These are phyloP conservation scores for Drosophila funebris DNA, from an alignment of 1,140 invertebrate species.

Conservation along the genomic window DNA sequence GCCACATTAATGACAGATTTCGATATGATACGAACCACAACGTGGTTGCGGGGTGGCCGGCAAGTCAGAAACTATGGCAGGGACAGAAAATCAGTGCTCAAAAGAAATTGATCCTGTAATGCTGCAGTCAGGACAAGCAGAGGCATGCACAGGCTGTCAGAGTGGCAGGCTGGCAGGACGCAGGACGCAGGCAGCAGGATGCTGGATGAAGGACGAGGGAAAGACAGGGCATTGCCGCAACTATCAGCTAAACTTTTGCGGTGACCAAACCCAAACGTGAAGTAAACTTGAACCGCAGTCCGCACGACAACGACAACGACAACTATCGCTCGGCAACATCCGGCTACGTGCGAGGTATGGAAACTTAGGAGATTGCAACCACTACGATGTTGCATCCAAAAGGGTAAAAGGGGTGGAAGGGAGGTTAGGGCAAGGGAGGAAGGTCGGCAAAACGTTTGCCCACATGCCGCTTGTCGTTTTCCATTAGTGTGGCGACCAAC, in stretches of 20 bases:
- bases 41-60: not conserved
- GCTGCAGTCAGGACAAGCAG: constrained; percentile 27
- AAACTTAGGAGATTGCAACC: constrained; percentile 31
- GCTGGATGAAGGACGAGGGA: not conserved
- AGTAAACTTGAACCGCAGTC: constrained; percentile 50
- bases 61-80: not conserved
- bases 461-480: constrained; percentile 78
- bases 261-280: constrained; percentile 51
- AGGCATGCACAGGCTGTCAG: not conserved
- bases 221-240: constrained; percentile 26
- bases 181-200: too few species aligned
- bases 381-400: not conserved
- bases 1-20: constrained; percentile 18
- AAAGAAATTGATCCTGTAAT: constrained; percentile 60
- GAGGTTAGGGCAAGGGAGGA: not conserved
- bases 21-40: too few species aligned
- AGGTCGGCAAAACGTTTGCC: constrained; percentile 51
- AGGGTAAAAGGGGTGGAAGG: not conserved
- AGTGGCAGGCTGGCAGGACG: too few species aligned
- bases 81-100: constrained; percentile 45
- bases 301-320: constrained; percentile 50
- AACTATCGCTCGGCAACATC: constrained; percentile 70
- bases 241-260: constrained; percentile 72
- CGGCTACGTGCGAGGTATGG: constrained; percentile 51
- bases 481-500: constrained; percentile 77